Evolutionary conservation across 2,888 invertebrate species (phyloP).

Genomic region (Osedax fenrisi): DNA sequence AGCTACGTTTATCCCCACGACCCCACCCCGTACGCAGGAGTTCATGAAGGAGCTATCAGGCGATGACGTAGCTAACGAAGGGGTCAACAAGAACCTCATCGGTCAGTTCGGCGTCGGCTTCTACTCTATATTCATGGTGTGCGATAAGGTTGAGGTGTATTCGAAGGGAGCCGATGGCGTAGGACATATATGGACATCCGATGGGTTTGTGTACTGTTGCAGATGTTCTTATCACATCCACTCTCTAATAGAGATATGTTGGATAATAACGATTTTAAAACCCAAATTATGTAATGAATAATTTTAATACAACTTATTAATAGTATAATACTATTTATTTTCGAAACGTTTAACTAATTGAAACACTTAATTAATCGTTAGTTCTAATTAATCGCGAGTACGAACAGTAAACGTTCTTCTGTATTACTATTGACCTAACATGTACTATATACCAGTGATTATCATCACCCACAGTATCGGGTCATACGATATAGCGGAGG

Average conservation of each 20-base stretch:
- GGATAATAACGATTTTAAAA: too few species aligned
- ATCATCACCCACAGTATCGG: slow-evolving; percentile 61
- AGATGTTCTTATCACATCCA: background rate
- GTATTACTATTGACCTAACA: too few species aligned
- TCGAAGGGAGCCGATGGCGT: slow-evolving; percentile 61
- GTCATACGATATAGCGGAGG: slow-evolving; percentile 73
- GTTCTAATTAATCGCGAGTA: too few species aligned
- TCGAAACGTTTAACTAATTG: too few species aligned
- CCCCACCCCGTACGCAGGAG: too few species aligned
- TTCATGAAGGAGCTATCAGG: slow-evolving; percentile 70
- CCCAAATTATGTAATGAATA: too few species aligned
- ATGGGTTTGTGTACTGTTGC: slow-evolving; percentile 64
- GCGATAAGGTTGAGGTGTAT: slow-evolving; percentile 81
- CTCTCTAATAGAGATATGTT: background rate
- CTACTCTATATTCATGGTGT: slow-evolving; percentile 94
- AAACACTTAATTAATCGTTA: too few species aligned
- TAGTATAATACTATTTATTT: too few species aligned
- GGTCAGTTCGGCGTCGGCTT: slow-evolving; percentile 95
- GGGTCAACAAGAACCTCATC: slow-evolving; percentile 43
- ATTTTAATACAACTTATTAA: too few species aligned
- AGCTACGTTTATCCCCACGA: too few species aligned
- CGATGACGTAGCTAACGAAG: slow-evolving; percentile 46
- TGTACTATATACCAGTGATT: too few species aligned
- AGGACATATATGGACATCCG: slow-evolving; percentile 76
- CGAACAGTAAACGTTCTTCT: too few species aligned